Base-by-base conservation (phyloP, 2,888 invertebrate species). In the Psylliodes chrysocephalus region DNA sequence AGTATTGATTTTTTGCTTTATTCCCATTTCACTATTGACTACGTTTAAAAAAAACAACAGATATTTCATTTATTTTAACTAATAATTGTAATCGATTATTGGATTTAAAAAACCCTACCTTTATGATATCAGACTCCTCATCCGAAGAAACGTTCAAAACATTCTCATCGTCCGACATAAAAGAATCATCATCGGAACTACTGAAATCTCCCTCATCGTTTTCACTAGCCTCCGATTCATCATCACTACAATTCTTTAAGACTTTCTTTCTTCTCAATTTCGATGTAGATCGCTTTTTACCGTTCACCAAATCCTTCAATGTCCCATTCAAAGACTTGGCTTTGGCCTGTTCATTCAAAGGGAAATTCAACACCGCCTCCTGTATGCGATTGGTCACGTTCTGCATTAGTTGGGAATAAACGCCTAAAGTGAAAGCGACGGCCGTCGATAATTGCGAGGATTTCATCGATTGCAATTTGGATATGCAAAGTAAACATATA, bases 341-440 rank as follows among this genome's bases (percentile, higher is more conserved):
- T 63, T 73, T 74, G 15, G 70, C 66, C 8, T 79, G 78, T 47
- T 80, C 79, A 0, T 81, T 76, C 17, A 82, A 65, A 0, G 85
- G 81, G 64, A 82, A 77, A 38, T 84, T 83, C 51, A 83, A 76
- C 52, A 84, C 81, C 47, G 81, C 79, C 62, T 82, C 82, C 73
- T 80, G 75, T 46, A 83, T 78, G 60, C 82, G 80, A 61, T 75
- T 78, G 2, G 79, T 79, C 18, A 81, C 75, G 60, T 79, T 77
- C 68, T 85, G 90, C 69, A 89, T 83, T 30, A 91, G 79, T 78
- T 92, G 91, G 12, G 92, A 92, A 71, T 93, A 88, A 69, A 95
- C 86, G 18, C 94, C 94, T 51, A 96, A 85, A 53, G 92, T 88
- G 77, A 96, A 94, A 22, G 95, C 95, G 76, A 93, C 90, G 56